A percentile compares a stretch with the other conserved stretches of the same genome.
Evolutionary conservation across 2,888 invertebrate species (phyloP).

Genomic region (Drosophila lacicola): DNA sequence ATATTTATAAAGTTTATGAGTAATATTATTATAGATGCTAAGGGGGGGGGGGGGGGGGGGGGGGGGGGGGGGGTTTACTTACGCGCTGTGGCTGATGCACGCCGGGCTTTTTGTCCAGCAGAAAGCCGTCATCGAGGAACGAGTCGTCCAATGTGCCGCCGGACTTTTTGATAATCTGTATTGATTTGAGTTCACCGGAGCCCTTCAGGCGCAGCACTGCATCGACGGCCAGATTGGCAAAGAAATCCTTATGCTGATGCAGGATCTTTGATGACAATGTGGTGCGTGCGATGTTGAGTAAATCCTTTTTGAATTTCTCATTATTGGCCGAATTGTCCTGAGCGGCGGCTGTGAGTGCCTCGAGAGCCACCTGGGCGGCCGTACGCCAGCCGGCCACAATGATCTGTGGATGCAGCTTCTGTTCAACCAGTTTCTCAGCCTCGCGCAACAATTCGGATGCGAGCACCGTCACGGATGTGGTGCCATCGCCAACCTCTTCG

Average conservation of each 20-base stretch:
- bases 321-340: slow-evolving; percentile 93
- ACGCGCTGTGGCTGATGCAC: slow-evolving; percentile 96
- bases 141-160: slow-evolving; percentile 97
- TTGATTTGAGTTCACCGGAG: slow-evolving; percentile 96
- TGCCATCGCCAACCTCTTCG: slow-evolving; percentile 99
- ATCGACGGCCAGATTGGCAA: slow-evolving; percentile 97
- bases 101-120: slow-evolving; percentile 98
- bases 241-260: slow-evolving; percentile 98
- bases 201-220: slow-evolving; percentile 97
- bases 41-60: fast-evolving
- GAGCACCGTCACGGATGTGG: slow-evolving; percentile 97
- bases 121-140: slow-evolving; percentile 97
- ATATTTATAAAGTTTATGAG: neutral
- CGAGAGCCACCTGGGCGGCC: slow-evolving; percentile 93
- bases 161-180: slow-evolving; percentile 98
- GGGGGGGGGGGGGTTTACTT: slow-evolving; percentile 35
- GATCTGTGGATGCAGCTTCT: slow-evolving; percentile 99
- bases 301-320: slow-evolving; percentile 92
- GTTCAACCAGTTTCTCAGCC: slow-evolving; percentile 96
- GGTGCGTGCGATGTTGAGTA: slow-evolving; percentile 98
- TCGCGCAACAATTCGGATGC: slow-evolving; percentile 97
- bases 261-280: slow-evolving; percentile 99
- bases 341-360: slow-evolving; percentile 92
- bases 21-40: neutral
- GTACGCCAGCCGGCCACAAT: slow-evolving; percentile 98